A percentile compares a stretch with the other conserved stretches of the same genome.
These are phyloP conservation scores for Carduelis carduelis DNA, from an alignment of 2,797 vertebrate species.

Conservation along the genomic window DNA sequence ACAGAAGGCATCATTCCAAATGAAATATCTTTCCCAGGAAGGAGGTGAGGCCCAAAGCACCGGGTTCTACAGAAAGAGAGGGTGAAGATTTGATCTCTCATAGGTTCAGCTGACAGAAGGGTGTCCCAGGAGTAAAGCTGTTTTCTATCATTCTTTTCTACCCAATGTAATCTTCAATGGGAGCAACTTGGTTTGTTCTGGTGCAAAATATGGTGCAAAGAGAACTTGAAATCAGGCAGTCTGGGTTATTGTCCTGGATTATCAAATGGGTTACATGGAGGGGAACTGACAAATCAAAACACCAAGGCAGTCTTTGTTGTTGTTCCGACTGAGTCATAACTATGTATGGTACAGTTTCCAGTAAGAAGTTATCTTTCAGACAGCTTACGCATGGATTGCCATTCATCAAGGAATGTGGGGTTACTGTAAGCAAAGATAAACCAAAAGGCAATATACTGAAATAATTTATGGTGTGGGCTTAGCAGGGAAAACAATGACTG, in stretches of 20 bases:
- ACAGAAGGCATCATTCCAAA: background rate
- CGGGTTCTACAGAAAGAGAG: background rate
- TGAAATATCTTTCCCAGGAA: background rate
- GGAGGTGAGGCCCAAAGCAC: background rate
- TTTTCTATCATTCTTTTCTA: background rate
- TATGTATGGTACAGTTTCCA: background rate
- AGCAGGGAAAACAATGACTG: background rate
- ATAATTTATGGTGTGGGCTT: background rate
- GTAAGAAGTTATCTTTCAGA: slow-evolving; percentile 6
- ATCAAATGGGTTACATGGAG: background rate
- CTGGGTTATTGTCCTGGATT: background rate
- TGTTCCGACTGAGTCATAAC: slow-evolving; percentile 18
- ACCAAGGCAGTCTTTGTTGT: background rate
- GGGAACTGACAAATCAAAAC: background rate
- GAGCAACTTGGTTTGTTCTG: background rate
- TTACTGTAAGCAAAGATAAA: slow-evolving; percentile 2
- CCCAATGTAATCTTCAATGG: background rate
- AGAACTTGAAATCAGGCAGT: background rate
- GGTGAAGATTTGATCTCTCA: background rate
- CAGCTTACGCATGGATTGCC: background rate
- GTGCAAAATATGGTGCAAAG: background rate
- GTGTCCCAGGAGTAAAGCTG: background rate
- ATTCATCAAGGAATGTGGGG: background rate
- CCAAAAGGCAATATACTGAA: background rate
- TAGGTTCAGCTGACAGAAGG: background rate